A percentile compares a stretch with the other conserved stretches of the same genome.
Conservation (phyloP, 2,113 vertebrate species). For the Geococcyx californianus region DNA sequence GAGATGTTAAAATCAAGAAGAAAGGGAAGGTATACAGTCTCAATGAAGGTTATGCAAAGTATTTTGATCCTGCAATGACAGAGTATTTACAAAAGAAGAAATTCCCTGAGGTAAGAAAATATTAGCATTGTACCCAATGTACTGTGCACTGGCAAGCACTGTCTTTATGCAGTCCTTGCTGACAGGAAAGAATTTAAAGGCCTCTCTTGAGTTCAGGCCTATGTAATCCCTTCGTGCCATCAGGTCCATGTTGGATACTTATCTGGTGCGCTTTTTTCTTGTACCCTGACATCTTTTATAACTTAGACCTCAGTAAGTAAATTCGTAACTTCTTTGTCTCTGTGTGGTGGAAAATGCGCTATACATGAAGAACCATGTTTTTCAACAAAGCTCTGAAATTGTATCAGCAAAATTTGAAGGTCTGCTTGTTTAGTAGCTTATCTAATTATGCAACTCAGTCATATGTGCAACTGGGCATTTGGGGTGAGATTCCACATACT, state of each 20-base stretch:
- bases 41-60: conserved; percentile 96
- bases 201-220: neutral
- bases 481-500: neutral
- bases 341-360: neutral
- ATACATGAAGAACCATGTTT: neutral
- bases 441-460: neutral
- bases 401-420: neutral
- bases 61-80: conserved; percentile 89
- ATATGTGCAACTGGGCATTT: neutral
- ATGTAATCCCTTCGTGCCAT: neutral
- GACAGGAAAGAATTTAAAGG: neutral
- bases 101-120: conserved; percentile 88
- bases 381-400: neutral
- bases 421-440: neutral
- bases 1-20: conserved; percentile 90
- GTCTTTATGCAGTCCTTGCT: neutral
- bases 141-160: neutral
- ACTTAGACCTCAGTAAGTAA: neutral
- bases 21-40: conserved; percentile 93
- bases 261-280: neutral
- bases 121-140: neutral
- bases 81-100: conserved; percentile 95
- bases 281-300: neutral
- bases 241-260: neutral
- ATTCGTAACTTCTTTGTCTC: neutral